Evolutionary conservation across 1,140 invertebrate species (phyloP), one percentile per base, ranked within the genome.

Genomic region (Drosophila leontia): DNA sequence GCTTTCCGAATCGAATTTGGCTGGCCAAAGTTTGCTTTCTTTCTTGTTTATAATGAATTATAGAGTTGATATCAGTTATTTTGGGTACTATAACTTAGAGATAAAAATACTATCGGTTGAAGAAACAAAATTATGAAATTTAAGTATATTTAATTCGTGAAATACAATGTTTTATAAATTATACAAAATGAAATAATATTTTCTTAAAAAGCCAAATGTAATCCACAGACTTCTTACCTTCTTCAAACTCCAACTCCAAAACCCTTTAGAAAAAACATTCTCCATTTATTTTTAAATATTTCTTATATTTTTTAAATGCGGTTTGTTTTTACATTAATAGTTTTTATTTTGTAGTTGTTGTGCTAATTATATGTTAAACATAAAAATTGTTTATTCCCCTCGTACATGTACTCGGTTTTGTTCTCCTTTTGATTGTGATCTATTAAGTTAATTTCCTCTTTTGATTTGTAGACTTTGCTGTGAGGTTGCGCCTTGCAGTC

Each of bases 331-430:
- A 87, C 84, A 88, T 87, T 87, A 88, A 88, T 87, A 87, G 84
- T 88, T 84, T 87, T 88, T 82, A 82, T 68, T 85, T 84, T 88
- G 77, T 88, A 88, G 84, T 88, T 87, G 74, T 84, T 87, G 84
- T 87, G 84, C 84, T 87, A 87, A 88, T 78, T 87, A 84, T 87
- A 84, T 87, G 78, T 79, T 80, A 78, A 78, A 87, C 84, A 88
- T 78, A 87, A 87, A 88, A 87, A 87, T 61, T 67, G 44, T 69
- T 84, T 72, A 39, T 15, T 50, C 51, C 47, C 59, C 35, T 56
- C 51, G 41, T 62, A 58, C 60, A 69, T 42, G 47, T 69, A 69
- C 44, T 78, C 37, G 63, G 65, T 47, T 69, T 79, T 75, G 59
- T 79, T 75, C 58, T 80, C 48, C 44, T 88, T 87, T 87, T 83